Evolutionary conservation across 1,140 invertebrate genomes (phyloP).

Genomic region (Macrostomum lignano): DNA sequence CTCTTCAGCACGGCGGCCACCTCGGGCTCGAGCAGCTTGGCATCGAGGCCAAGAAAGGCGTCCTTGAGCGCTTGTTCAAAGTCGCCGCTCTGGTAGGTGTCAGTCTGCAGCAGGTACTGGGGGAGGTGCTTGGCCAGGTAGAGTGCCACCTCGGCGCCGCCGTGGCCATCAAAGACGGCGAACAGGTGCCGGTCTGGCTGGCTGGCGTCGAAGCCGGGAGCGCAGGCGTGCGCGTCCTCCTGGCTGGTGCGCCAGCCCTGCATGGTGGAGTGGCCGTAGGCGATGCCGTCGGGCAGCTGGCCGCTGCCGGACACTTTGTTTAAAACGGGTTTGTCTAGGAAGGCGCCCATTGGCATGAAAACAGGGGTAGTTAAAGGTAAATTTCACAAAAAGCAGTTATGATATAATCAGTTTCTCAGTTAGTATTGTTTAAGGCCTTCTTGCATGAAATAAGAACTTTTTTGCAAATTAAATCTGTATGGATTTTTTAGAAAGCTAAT

Average conservation of each 20-base stretch:
- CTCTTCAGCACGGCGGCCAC: conserved; percentile 27
- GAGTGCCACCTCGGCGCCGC: conserved; percentile 52
- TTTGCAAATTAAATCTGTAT: too few species aligned
- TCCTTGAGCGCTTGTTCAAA: conserved; percentile 47
- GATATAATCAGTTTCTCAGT: too few species aligned
- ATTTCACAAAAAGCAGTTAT: too few species aligned
- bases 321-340: too few species aligned
- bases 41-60: conserved; percentile 64
- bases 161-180: conserved; percentile 90
- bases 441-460: too few species aligned
- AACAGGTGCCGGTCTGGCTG: conserved; percentile 53
- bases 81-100: conserved; percentile 43
- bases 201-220: conserved; percentile 19
- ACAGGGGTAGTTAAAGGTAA: too few species aligned
- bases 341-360: too few species aligned
- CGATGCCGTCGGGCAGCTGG: too few species aligned
- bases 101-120: conserved; percentile 44
- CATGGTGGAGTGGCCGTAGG: too few species aligned
- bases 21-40: conserved; percentile 39
- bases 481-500: too few species aligned
- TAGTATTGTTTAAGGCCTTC: too few species aligned
- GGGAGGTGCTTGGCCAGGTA: conserved; percentile 64
- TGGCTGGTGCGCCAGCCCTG: conserved; percentile 83
- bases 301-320: too few species aligned
- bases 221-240: conserved; percentile 35